Evolutionary conservation across 2,888 invertebrate genomes (phyloP), one percentile per base, ranked within the genome.

Genomic region (Phortica magna): DNA sequence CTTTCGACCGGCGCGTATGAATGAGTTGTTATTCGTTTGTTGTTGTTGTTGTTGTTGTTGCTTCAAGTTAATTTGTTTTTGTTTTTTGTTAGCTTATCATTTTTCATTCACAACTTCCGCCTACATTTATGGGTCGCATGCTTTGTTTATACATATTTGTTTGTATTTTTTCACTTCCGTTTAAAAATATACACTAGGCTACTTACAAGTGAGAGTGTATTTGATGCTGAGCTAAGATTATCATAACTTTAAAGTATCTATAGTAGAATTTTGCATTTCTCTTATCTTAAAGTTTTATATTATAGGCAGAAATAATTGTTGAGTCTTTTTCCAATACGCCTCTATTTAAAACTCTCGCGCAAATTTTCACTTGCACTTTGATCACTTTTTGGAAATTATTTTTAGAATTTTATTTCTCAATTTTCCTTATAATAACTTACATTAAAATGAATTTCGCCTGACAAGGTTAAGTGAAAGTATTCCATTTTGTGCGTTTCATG

Each of bases 1-100:
- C 85, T 82, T 80, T 77, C 73, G 77, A 64, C 76, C 42, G 73
- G 78, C 76, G 83, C 81, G 83, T 77, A 88, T 85, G 85, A 85
- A 85, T 85, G 85, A 76, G 65, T 12, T 72, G 55, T 12, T 12
- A 61, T 61, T 61, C 12, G 17, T 3, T 61, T 17, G 31, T 65
- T 65, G 65, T 31, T 12, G 12, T 65, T 19, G n/a, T 43, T 41
- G 41, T 67, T 9, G 55, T 55, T 55, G 12, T 55, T 39, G 67
- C 31, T 7, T 41, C 41, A 41, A n/a, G n/a, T 2, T 17, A 31
- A 17, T 42, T 9, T 64, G 39, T 9, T n/a, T 43, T 41, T 70
- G 17, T 48, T 22, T 48, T 70, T 70, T 70, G 43, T 70, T 39
- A 31, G n/a, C 17, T 41, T 65, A 14, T 65, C 61, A 17, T 12